A percentile compares a stretch with the other conserved stretches of the same genome.
These are phyloP conservation scores for Halocaridina rubra DNA, from an alignment of 2,888 invertebrate species.

Conservation along the genomic window DNA sequence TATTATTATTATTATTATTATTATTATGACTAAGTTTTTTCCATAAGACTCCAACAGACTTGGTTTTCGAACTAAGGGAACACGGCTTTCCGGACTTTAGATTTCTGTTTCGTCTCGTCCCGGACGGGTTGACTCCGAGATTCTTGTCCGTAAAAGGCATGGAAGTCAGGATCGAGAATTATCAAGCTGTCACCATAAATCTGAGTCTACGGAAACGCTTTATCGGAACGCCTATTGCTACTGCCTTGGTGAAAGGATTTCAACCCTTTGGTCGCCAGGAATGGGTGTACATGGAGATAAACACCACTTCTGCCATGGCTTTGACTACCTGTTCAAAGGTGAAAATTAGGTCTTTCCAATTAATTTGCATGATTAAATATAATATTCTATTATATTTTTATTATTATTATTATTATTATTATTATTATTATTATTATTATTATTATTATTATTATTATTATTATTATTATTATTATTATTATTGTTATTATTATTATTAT, in stretches of 20 bases:
- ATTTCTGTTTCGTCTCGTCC: neutral
- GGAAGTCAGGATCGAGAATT: neutral
- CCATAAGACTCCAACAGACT: neutral
- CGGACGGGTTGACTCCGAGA: neutral
- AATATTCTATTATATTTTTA: too few relatives aligned
- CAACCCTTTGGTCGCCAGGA: neutral
- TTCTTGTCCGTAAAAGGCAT: neutral
- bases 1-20: neutral
- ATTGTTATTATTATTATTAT: too few relatives aligned
- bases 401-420: too few relatives aligned
- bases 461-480: too few relatives aligned
- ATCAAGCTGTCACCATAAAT: neutral
- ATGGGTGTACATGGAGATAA: neutral
- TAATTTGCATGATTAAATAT: too few relatives aligned
- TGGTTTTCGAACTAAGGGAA: neutral
- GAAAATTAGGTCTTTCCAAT: too few relatives aligned
- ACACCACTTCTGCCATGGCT: neutral
- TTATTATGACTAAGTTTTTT: too few relatives aligned
- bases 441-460: too few relatives aligned
- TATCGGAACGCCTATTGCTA: neutral
- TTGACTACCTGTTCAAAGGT: neutral
- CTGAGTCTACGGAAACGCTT: neutral
- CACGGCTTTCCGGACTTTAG: neutral
- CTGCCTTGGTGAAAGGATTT: neutral
- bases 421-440: too few relatives aligned